Evolutionary conservation across 2,797 vertebrate species (phyloP).

Genomic region (Emys orbicularis): DNA sequence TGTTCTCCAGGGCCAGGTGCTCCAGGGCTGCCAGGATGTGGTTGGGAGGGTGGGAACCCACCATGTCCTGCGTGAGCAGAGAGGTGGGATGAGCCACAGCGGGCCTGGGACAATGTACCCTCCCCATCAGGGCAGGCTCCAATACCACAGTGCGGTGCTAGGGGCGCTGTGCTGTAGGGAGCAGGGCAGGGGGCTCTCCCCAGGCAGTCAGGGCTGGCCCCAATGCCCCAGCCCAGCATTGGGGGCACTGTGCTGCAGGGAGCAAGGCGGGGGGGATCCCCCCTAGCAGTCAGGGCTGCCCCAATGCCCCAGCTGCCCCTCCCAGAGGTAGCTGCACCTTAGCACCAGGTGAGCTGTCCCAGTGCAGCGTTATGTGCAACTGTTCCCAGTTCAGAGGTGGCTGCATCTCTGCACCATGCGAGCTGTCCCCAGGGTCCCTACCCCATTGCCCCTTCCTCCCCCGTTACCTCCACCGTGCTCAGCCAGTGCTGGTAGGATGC

Average conservation of each 20-base stretch:
- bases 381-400: not conserved
- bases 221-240: no score
- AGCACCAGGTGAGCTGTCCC: not conserved
- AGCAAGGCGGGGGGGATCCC: no score
- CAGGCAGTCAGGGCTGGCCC: no score
- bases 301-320: not conserved
- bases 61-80: conserved; percentile 61
- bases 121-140: no score
- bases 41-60: conserved; percentile 80
- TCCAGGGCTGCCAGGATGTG: conserved; percentile 84
- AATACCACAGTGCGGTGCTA: no score
- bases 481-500: conserved; percentile 42
- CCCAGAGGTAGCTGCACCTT: not conserved
- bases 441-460: not conserved
- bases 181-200: no score
- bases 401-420: not conserved
- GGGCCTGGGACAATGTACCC: no score
- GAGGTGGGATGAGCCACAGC: not conserved
- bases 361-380: not conserved
- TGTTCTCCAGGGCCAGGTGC: conserved; percentile 80
- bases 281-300: no score
- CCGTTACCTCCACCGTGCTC: conserved; percentile 44
- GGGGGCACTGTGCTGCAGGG: no score
- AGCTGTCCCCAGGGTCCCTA: not conserved
- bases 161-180: no score